Evolutionary conservation across 2,888 invertebrate species (phyloP).

Genomic region (Opisthograptis luteolata): DNA sequence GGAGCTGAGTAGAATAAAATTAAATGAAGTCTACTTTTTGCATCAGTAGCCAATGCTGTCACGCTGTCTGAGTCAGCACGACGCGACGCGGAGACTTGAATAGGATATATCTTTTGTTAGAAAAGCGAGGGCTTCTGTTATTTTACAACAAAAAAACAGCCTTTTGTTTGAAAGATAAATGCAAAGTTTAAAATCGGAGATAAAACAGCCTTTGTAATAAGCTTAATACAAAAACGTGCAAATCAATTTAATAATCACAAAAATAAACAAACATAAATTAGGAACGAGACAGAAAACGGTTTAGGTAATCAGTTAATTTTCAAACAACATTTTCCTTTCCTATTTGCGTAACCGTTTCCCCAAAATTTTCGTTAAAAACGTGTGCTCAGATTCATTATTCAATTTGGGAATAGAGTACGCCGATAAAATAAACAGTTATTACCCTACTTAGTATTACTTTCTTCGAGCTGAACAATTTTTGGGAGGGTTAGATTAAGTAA

Average conservation of each 20-base stretch:
- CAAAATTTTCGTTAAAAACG: constrained; percentile 8
- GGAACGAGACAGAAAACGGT: no score
- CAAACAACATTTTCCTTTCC: constrained; percentile 15
- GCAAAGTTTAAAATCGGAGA: constrained; percentile 1
- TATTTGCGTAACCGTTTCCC: constrained; percentile 23
- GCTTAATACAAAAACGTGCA: background rate
- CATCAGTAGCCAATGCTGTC: background rate
- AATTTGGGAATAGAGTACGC: constrained; percentile 30
- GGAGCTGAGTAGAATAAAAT: no score
- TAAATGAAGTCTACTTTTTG: no score
- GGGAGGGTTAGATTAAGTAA: background rate
- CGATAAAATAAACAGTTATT: constrained; percentile 41
- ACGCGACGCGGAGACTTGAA: constrained; percentile 21
- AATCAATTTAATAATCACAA: background rate
- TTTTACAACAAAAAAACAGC: constrained; percentile 9
- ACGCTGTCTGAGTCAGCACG: constrained; percentile 18
- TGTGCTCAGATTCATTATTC: constrained; percentile 26
- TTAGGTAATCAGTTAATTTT: background rate
- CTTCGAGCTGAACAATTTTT: background rate
- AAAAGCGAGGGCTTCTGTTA: constrained; percentile 4
- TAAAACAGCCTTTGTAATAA: constrained; percentile 7
- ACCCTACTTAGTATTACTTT: constrained; percentile 6
- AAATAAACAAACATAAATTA: no score
- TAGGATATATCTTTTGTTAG: constrained; percentile 23
- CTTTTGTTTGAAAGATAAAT: constrained; percentile 16